Percentiles rank a stretch among this genome's conserved stretches.
phyloP scores from a whole-genome alignment of 2,113 vertebrate genomes.

The Eonycteris spelaea region DNA sequence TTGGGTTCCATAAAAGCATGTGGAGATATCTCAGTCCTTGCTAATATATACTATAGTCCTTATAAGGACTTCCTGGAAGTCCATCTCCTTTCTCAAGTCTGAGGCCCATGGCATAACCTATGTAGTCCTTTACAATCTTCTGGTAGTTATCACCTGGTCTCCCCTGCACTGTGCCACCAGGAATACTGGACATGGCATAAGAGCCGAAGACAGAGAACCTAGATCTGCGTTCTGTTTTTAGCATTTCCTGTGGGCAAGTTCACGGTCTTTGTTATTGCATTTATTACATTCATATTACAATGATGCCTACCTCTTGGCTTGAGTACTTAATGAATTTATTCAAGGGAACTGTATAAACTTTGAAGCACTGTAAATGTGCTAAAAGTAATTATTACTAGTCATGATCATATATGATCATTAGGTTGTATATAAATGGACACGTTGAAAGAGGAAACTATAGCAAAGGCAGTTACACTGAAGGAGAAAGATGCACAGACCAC shows the following conservation, averaged over 20 bases:
- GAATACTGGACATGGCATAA: too few relatives aligned
- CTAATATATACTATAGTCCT: neutral
- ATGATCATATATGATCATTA: neutral
- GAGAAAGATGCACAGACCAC: neutral
- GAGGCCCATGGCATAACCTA: neutral
- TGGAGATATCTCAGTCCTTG: neutral
- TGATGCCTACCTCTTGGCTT: neutral
- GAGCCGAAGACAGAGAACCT: neutral
- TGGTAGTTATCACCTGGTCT: neutral
- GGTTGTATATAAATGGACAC: neutral
- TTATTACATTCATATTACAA: neutral
- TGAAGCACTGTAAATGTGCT: neutral
- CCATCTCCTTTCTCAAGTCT: neutral
- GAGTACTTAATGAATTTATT: neutral
- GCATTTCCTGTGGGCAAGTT: neutral
- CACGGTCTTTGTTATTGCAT: neutral
- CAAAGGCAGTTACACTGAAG: neutral
- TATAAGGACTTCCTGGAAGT: neutral
- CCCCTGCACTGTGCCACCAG: neutral
- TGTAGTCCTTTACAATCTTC: neutral
- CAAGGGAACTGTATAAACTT: neutral
- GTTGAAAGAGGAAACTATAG: neutral
- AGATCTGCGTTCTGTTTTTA: neutral
- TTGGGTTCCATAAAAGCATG: conserved; percentile 22
- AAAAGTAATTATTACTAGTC: neutral